Evolutionary conservation across 2,888 invertebrate genomes (phyloP).

Genomic region (Drosophila colorata): DNA sequence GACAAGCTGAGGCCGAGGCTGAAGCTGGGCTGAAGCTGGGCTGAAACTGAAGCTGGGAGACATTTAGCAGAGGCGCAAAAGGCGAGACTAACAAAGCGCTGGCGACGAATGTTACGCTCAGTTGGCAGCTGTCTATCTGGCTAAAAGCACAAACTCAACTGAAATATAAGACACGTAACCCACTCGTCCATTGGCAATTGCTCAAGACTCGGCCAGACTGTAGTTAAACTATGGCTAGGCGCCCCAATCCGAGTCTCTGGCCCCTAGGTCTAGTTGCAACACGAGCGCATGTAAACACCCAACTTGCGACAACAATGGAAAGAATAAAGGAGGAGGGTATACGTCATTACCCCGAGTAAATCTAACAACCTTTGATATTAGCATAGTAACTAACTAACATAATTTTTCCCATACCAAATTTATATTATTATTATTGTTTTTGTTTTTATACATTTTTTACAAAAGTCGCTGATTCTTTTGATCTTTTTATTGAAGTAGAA

Average conservation of each 20-base stretch:
- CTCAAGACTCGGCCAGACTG: slow-evolving; percentile 34
- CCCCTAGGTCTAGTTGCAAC: slow-evolving; percentile 18
- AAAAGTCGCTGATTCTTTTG: too few species aligned
- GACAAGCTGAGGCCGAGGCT: slow-evolving; percentile 31
- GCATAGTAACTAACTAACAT: too few species aligned
- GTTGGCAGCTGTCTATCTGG: slow-evolving; percentile 69
- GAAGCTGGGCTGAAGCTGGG: background rate
- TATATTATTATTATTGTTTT: too few species aligned
- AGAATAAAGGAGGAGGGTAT: background rate
- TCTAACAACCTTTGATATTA: too few species aligned
- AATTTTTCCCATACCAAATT: too few species aligned
- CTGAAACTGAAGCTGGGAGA: slow-evolving; percentile 12
- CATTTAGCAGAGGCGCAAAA: slow-evolving; percentile 32
- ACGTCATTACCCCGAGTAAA: too few species aligned
- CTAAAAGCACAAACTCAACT: slow-evolving; percentile 37
- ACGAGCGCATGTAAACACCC: slow-evolving; percentile 8
- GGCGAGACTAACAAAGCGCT: slow-evolving; percentile 33
- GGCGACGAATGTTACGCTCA: slow-evolving; percentile 55
- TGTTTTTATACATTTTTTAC: too few species aligned
- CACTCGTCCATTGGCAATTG: slow-evolving; percentile 54
- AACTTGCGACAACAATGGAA: background rate
- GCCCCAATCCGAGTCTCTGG: background rate
- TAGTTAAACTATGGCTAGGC: slow-evolving; percentile 14
- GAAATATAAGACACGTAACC: slow-evolving; percentile 41
- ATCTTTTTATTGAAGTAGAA: too few species aligned